These are phyloP conservation scores for Gambusia holbrooki DNA, from an alignment of 2,113 vertebrate species.

Conservation along the genomic window DNA sequence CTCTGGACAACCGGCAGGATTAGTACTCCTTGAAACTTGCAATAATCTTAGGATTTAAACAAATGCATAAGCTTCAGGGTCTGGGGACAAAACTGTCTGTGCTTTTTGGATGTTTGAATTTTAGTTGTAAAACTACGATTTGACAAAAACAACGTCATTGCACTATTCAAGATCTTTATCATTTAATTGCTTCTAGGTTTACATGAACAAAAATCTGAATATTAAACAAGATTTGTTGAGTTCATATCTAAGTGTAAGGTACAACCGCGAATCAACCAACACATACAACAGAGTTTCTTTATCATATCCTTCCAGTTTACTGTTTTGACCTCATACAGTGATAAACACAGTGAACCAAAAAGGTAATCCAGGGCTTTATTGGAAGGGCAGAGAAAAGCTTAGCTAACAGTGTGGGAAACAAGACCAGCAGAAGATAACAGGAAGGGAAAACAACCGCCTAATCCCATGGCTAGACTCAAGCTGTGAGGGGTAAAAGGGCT, in stretches of 20 bases:
- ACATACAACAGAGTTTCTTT: background rate
- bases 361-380: background rate
- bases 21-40: constrained; percentile 56
- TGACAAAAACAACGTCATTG: background rate
- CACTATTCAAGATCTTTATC: background rate
- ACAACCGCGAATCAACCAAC: background rate
- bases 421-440: constrained; percentile 63
- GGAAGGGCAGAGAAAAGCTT: constrained; percentile 17
- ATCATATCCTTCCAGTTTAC: background rate
- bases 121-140: constrained; percentile 33
- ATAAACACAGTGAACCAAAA: constrained; percentile 10
- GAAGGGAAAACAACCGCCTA: constrained; percentile 71
- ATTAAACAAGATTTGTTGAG: background rate
- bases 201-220: background rate
- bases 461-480: constrained; percentile 75
- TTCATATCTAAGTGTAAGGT: background rate
- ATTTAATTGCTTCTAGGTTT: background rate
- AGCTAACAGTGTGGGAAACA: constrained; percentile 65
- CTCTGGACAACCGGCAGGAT: constrained; percentile 54
- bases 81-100: constrained; percentile 20
- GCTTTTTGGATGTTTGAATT: constrained; percentile 26
- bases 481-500: constrained; percentile 68
- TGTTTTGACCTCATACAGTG: background rate
- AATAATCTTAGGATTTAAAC: constrained; percentile 66
- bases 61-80: constrained; percentile 50